A percentile compares a stretch with the other conserved stretches of the same genome.
Evolutionary conservation across 2,888 invertebrate species (phyloP).

Genomic region (Apomyelois bistriatella): DNA sequence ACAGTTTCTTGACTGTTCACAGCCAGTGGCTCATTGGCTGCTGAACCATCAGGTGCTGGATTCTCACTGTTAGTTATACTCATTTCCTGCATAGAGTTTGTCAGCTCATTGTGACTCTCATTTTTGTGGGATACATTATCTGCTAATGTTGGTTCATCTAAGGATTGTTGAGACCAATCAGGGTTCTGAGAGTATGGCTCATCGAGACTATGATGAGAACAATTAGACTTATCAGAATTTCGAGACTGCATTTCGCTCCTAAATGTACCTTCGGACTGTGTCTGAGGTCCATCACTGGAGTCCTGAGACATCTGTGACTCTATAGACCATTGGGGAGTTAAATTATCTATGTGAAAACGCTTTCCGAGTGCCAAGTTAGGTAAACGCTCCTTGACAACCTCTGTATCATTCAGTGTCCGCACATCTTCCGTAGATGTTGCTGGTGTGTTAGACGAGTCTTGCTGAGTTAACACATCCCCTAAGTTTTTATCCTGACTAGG

Average conservation of each 20-base stretch:
- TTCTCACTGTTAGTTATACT: constrained; percentile 53
- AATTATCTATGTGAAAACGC: constrained; percentile 60
- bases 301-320: constrained; percentile 84
- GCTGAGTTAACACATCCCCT: constrained; percentile 30
- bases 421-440: constrained; percentile 46
- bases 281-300: constrained; percentile 81
- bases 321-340: constrained; percentile 83
- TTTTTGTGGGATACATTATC: constrained; percentile 37
- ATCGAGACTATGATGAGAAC: constrained; percentile 47
- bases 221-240: constrained; percentile 72
- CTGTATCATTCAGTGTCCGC: constrained; percentile 59
- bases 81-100: constrained; percentile 58
- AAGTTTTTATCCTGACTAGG: constrained; percentile 33
- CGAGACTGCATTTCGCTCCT: constrained; percentile 80
- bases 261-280: constrained; percentile 81
- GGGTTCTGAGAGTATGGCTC: constrained; percentile 45
- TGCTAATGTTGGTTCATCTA: constrained; percentile 38
- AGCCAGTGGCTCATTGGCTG: constrained; percentile 23
- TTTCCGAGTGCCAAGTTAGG: constrained; percentile 70
- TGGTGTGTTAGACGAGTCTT: constrained; percentile 24
- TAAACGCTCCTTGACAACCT: constrained; percentile 58
- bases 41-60: constrained; percentile 30
- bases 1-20: constrained; percentile 28
- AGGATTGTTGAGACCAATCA: constrained; percentile 52
- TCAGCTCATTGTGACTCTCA: constrained; percentile 54